A percentile compares a stretch with the other conserved stretches of the same genome.
phyloP scores from a whole-genome alignment of 2,113 vertebrate genomes.

The Jaculus jaculus region DNA sequence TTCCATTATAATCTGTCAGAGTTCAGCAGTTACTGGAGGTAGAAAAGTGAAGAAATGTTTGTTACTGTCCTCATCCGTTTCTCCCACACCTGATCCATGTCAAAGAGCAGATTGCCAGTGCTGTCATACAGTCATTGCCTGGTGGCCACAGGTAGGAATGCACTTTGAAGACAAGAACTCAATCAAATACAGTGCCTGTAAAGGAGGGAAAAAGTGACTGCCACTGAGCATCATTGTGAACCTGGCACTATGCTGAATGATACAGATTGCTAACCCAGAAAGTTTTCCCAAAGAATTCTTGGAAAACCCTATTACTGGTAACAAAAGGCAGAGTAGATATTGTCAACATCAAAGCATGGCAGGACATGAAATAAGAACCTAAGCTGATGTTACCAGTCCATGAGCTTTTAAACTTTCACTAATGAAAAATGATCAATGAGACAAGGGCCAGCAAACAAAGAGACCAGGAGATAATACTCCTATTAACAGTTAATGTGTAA shows the following conservation, averaged over 20 bases:
- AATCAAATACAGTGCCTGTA: background rate
- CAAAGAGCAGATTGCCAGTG: background rate
- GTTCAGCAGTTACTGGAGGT: background rate
- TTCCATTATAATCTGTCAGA: conserved; percentile 41
- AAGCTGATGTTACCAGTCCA: background rate
- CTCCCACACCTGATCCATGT: background rate
- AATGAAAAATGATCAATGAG: background rate
- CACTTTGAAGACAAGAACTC: background rate
- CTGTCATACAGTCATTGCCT: background rate
- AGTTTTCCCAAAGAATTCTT: background rate
- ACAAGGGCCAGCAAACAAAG: background rate
- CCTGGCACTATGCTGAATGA: background rate
- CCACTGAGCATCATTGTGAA: background rate
- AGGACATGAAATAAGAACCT: background rate
- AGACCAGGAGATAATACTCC: background rate
- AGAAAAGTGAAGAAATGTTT: background rate
- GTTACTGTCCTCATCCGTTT: background rate
- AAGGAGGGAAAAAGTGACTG: background rate
- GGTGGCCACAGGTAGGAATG: background rate
- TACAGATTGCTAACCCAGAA: background rate
- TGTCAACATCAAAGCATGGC: background rate
- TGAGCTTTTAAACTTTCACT: background rate
- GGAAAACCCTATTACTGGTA: background rate
- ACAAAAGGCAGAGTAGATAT: background rate
- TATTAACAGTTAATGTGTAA: background rate